Conservation (phyloP, 2,797 vertebrate species). For the Gephyroberyx darwinii region DNA sequence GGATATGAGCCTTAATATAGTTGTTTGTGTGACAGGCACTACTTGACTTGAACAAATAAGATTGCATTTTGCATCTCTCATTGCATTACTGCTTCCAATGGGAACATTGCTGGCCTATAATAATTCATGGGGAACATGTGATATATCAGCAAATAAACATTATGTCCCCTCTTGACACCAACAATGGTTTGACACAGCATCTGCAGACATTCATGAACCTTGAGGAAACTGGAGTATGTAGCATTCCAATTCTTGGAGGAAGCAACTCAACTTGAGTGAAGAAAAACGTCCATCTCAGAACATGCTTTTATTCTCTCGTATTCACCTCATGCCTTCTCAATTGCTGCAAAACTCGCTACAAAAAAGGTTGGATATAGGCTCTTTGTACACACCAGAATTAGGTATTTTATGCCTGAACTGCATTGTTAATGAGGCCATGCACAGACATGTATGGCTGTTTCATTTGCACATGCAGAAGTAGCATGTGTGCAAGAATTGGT, state of each 20-base stretch:
- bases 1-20: constrained; percentile 45
- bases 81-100: background rate
- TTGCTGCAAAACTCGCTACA: constrained; percentile 28
- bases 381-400: constrained; percentile 8
- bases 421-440: constrained; percentile 24
- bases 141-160: background rate
- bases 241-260: background rate
- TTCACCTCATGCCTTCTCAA: constrained; percentile 1
- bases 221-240: too few species aligned
- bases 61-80: background rate
- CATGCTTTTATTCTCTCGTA: background rate
- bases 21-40: constrained; percentile 42
- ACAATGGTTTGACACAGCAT: too few species aligned
- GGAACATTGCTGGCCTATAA: background rate
- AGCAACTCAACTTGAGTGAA: background rate
- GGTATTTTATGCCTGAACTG: constrained; percentile 2
- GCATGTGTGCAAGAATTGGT: constrained; percentile 26
- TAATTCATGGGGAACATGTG: background rate
- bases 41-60: constrained; percentile 1
- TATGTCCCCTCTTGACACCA: too few species aligned
- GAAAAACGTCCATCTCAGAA: background rate
- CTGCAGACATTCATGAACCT: too few species aligned
- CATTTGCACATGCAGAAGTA: constrained; percentile 38
- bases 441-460: constrained; percentile 3
- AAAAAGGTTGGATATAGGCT: constrained; percentile 11